Base-by-base conservation (phyloP, 1,140 invertebrate species). In the Aphelinus atriplicis region DNA sequence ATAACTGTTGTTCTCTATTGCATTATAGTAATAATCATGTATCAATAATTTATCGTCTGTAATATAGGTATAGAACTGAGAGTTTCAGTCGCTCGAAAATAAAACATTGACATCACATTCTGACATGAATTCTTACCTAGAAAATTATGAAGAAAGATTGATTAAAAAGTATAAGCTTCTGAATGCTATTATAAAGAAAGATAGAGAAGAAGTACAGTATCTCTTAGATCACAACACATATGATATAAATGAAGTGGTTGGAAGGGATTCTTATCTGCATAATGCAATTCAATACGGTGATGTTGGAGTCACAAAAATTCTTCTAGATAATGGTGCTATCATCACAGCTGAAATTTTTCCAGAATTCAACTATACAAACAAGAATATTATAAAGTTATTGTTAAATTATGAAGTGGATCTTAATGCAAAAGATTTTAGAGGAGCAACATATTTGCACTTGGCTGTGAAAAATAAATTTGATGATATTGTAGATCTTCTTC, bases 301-400 rank as follows among this genome's bases (percentile, higher is more conserved):
- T 45, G 10, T 50, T 7, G 50, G 45, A 45, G 10, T 66, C 50
- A 45, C 10, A 56, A 66, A 55, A 56, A 3, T 66, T 10, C 45
- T 66, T 55, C 3, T 66, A 6, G 53, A 67, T 45, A 9, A 56
- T 47, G 42, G 42, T 46, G 53, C 53, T 10, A 26, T 55, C 4
- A 7, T 53, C 2, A 5, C n/a, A 6, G 5, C 48, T 3, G n/a
- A 5, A 53, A 42, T 9, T 53, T 42, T 66, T 6, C 64, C 64
- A 26, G 3, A 7, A 43, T 66, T 66, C 10, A 5, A 45, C 46
- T 7, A 45, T 56, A n/a, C 7, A 2, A 55, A 67, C 46, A 26
- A 46, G 46, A 43, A 67, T 53, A 46, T 67, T 3, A 53, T 67
- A 6, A 67, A 67, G 46, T 57, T 66, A 53, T 55, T 53, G 10